Conservation (phyloP, 2,797 vertebrate genomes). For the Characodon lateralis region DNA sequence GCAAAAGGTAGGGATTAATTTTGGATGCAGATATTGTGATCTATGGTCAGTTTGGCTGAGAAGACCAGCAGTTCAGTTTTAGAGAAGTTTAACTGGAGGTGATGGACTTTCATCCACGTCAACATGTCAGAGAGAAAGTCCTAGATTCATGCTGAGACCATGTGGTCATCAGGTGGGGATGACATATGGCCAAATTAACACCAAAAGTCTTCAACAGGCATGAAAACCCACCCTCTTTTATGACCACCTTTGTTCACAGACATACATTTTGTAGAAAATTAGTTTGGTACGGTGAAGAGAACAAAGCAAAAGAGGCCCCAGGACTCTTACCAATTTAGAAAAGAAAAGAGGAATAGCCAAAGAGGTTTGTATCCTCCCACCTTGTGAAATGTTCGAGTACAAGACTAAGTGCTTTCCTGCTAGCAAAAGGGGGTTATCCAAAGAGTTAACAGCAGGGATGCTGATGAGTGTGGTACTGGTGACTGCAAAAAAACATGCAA, state of each 20-base stretch:
- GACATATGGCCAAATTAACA: background rate
- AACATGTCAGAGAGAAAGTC: too few species aligned
- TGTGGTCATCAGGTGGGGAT: background rate
- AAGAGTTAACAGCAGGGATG: background rate
- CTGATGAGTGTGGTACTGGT: background rate
- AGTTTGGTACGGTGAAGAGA: background rate
- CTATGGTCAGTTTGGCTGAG: background rate
- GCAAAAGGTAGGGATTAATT: too few species aligned
- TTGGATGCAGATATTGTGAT: too few species aligned
- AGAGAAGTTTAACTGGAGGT: background rate
- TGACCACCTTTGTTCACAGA: background rate
- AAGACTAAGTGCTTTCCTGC: background rate
- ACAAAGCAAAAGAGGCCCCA: background rate
- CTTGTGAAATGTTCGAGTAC: background rate
- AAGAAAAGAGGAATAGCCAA: background rate
- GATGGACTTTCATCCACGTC: background rate
- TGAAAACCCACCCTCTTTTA: background rate
- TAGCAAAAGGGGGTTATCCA: background rate
- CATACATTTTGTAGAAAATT: background rate
- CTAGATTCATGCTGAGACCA: background rate
- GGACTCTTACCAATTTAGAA: background rate
- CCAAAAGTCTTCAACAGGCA: background rate
- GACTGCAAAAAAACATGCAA: background rate
- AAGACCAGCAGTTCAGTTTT: background rate
- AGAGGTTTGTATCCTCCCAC: background rate